Conservation (phyloP, 2,888 invertebrate genomes). For the Clanis bilineata region DNA sequence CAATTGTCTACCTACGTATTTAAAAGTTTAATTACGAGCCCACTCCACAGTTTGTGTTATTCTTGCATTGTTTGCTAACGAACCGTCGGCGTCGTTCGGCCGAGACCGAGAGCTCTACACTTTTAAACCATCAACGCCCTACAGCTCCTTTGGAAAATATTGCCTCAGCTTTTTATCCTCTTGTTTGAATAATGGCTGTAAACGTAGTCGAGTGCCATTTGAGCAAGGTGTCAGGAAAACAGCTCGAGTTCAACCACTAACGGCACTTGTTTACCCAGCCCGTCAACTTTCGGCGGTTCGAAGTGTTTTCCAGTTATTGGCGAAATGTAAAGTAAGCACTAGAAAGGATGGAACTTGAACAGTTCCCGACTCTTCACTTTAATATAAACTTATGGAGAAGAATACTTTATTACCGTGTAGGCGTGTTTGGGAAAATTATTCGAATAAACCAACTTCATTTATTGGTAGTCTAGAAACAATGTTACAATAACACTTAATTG, state of each 20-base stretch:
- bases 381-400: slow-evolving; percentile 23
- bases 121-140: slow-evolving; percentile 77
- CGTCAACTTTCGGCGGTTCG: slow-evolving; percentile 71
- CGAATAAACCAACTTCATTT: not conserved
- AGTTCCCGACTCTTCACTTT: slow-evolving; percentile 40
- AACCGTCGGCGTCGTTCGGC: slow-evolving; percentile 67
- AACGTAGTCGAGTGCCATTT: slow-evolving; percentile 75
- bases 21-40: not conserved
- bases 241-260: slow-evolving; percentile 73
- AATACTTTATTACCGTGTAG: not conserved
- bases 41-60: slow-evolving; percentile 49
- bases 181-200: slow-evolving; percentile 81
- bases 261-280: slow-evolving; percentile 75
- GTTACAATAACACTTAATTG: not conserved
- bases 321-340: slow-evolving; percentile 78
- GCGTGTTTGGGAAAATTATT: not conserved
- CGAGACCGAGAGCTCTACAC: slow-evolving; percentile 74
- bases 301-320: slow-evolving; percentile 73
- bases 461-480: not conserved
- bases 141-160: slow-evolving; percentile 79
- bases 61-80: slow-evolving; percentile 78
- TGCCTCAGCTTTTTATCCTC: slow-evolving; percentile 79
- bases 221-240: slow-evolving; percentile 76
- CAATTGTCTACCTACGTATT: not conserved
- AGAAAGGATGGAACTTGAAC: slow-evolving; percentile 38